Conservation (phyloP, 2,888 invertebrate genomes). For the Eilema caniola region DNA sequence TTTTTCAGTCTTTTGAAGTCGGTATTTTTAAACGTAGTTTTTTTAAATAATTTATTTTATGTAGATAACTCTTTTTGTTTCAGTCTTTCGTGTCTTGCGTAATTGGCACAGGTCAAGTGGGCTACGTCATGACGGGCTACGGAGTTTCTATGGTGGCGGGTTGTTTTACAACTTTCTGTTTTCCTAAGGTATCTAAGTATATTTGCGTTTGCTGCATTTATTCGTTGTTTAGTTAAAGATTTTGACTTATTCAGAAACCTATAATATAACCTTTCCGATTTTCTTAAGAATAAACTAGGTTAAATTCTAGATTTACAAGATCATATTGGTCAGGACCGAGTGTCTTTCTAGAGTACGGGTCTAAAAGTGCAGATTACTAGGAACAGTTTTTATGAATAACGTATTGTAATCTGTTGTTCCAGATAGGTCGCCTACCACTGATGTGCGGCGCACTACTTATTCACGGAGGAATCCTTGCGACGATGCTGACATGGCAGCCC, state of each 20-base stretch:
- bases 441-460: slow-evolving; percentile 86
- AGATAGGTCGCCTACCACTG: slow-evolving; percentile 89
- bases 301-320: too few species aligned
- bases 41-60: too few species aligned
- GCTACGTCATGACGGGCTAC: slow-evolving; percentile 90
- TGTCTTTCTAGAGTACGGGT: too few species aligned
- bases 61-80: too few species aligned
- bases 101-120: slow-evolving; percentile 88
- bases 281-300: too few species aligned
- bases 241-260: background rate
- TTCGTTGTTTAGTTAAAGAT: background rate
- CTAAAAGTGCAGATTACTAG: too few species aligned
- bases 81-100: slow-evolving; percentile 88
- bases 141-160: slow-evolving; percentile 88
- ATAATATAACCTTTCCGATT: background rate
- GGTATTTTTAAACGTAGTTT: too few species aligned
- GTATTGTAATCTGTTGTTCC: slow-evolving; percentile 29
- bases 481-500: slow-evolving; percentile 87
- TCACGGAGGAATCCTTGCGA: slow-evolving; percentile 84
- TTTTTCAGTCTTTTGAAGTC: too few species aligned
- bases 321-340: too few species aligned
- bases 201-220: background rate
- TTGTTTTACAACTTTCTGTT: slow-evolving; percentile 80
- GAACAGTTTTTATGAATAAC: background rate
- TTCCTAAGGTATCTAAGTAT: slow-evolving; percentile 71